Conservation (phyloP, 2,888 invertebrate species). For the Lissocephala sabroskyi region DNA sequence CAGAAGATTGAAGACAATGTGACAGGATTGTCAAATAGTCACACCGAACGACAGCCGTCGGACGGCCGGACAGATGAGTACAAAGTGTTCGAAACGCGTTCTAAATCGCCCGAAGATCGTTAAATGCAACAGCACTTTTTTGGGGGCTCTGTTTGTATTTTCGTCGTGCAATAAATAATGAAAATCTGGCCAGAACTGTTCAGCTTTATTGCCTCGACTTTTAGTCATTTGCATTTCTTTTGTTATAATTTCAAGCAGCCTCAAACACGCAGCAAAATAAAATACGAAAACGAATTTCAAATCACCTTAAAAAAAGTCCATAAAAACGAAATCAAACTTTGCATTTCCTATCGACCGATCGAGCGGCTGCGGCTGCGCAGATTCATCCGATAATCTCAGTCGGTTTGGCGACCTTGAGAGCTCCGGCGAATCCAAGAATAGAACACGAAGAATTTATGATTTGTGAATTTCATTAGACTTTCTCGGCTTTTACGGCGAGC, state of each 20-base stretch:
- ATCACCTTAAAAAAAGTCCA: slow-evolving; percentile 8
- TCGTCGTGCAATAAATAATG: neutral
- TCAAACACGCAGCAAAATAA: slow-evolving; percentile 14
- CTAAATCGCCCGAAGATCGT: too few species aligned
- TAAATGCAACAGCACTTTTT: neutral
- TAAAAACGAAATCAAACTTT: slow-evolving; percentile 9
- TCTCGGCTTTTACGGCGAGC: too few species aligned
- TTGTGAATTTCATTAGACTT: too few species aligned
- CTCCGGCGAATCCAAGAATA: too few species aligned
- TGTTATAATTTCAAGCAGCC: slow-evolving; percentile 26
- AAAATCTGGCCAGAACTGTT: slow-evolving; percentile 2
- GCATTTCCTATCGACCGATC: too few species aligned
- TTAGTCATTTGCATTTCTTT: slow-evolving; percentile 29
- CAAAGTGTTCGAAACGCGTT: too few species aligned
- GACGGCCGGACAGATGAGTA: too few species aligned
- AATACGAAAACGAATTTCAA: slow-evolving; percentile 2
- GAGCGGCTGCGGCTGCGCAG: too few species aligned
- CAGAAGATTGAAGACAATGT: slow-evolving; percentile 31
- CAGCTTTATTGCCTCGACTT: neutral
- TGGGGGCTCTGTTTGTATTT: neutral
- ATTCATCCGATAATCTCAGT: too few species aligned
- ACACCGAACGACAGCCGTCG: too few species aligned
- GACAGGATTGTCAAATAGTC: slow-evolving; percentile 56
- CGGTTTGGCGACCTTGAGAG: too few species aligned
- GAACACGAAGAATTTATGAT: too few species aligned